Conservation (phyloP, 2,113 vertebrate genomes). For the Oxyura jamaicensis region DNA sequence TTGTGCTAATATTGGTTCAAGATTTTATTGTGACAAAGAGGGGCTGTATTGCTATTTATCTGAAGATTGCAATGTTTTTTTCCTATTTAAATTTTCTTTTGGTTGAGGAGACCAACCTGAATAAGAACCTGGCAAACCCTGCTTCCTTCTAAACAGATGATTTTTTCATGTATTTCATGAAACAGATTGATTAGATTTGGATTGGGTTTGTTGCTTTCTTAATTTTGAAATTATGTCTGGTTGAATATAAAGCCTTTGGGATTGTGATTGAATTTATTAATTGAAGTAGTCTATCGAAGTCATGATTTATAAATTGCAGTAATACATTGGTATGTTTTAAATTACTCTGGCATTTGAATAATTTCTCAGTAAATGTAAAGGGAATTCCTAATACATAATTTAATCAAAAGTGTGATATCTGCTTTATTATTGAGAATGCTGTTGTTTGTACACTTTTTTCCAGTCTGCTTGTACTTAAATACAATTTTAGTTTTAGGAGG, state of each 20-base stretch:
- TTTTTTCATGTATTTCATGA: neutral
- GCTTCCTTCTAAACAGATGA: neutral
- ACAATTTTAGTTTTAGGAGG: neutral
- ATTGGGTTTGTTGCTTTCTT: neutral
- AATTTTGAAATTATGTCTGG: neutral
- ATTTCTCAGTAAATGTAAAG: neutral
- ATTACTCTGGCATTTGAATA: neutral
- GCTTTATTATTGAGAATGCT: neutral
- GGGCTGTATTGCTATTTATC: neutral
- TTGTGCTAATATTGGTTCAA: neutral
- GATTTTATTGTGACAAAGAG: neutral
- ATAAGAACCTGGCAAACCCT: neutral
- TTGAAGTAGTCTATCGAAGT: neutral
- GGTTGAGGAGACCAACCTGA: neutral
- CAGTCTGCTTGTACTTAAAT: neutral
- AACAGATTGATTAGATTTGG: neutral
- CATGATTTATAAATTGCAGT: neutral
- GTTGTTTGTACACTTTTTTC: neutral
- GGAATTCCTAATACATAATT: neutral
- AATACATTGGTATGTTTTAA: neutral
- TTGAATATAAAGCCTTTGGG: neutral
- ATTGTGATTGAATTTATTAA: neutral
- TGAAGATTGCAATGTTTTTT: neutral
- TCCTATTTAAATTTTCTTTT: neutral
- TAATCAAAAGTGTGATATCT: neutral